Base-by-base conservation (phyloP, 1,140 invertebrate species). In the Choristoneura fumiferana region DNA sequence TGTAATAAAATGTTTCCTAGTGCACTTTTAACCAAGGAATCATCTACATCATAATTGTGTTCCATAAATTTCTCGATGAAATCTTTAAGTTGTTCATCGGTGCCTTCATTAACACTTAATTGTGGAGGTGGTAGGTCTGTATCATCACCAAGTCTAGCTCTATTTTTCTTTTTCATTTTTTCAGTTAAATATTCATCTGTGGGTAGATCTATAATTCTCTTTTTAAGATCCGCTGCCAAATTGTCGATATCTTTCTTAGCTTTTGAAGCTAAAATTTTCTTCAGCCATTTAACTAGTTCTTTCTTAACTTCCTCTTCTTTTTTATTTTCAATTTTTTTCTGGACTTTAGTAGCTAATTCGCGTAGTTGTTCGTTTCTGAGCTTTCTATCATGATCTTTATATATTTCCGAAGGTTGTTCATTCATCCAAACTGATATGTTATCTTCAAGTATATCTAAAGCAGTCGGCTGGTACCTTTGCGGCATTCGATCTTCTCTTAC, bases 361-460 rank as follows among this genome's bases (percentile, higher is more conserved):
- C 63, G 60, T 17, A 68, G 33, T 34, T 55, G 13, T 49, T 64
- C 58, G 43, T 62, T 43, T 36, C 57, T 29, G 0, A n/a, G 36
- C 8, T 12, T 14, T 15, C 40, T 65, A n/a, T 73, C 65, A 5
- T 40, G 35, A 33, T 39, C 57, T 15, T 10, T 6, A 54, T 63
- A 69, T 8, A 71, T 64, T 13, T 65, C 45, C 8, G 63, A 54
- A 0, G 71, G 63, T 38, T 71, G 69, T 57, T 74, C 65, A 36
- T 69, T 69, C 57, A 74, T 61, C 68, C 66, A 74, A 9, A 74
- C 52, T 35, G 69, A 74, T 54, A 74, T 74, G 63, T 71, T 62
- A 55, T 74, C 71, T 71, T 71, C 58, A 14, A 74, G 49, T 15
- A 71, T 38, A 56, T 69, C 65, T 18, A 58, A 53, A 14, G 45